phyloP scores from a whole-genome alignment of 2,113 vertebrate genomes.

The Rhineura floridana region DNA sequence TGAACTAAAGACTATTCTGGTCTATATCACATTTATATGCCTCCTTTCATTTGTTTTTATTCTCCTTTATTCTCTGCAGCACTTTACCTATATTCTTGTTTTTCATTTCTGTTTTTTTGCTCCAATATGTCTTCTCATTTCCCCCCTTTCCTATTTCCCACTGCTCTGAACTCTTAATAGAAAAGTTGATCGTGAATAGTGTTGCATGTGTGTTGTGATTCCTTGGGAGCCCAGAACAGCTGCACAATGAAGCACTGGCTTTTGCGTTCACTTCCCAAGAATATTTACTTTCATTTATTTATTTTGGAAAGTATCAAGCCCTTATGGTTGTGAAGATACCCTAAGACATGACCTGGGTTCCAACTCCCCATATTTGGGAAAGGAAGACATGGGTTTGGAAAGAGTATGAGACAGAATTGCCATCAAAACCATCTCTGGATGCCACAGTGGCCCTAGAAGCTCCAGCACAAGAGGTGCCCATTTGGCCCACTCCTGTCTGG shows the following conservation, averaged over 20 bases:
- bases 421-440: neutral
- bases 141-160: neutral
- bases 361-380: neutral
- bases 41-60: too few species aligned
- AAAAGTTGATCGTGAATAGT: neutral
- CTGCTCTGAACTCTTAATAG: neutral
- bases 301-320: too few species aligned
- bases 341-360: neutral
- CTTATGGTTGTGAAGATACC: neutral
- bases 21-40: too few species aligned
- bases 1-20: neutral
- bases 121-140: neutral
- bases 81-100: neutral
- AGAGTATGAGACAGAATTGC: neutral
- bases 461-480: too few species aligned
- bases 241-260: neutral
- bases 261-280: neutral
- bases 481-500: neutral
- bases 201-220: neutral
- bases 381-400: neutral
- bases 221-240: neutral
- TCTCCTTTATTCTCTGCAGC: neutral
- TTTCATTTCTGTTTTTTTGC: neutral
- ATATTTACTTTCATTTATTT: neutral
- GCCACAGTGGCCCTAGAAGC: neutral